Evolutionary conservation across 2,797 vertebrate genomes (phyloP), one percentile per base, ranked within the genome.

Genomic region (Perodicticus potto): DNA sequence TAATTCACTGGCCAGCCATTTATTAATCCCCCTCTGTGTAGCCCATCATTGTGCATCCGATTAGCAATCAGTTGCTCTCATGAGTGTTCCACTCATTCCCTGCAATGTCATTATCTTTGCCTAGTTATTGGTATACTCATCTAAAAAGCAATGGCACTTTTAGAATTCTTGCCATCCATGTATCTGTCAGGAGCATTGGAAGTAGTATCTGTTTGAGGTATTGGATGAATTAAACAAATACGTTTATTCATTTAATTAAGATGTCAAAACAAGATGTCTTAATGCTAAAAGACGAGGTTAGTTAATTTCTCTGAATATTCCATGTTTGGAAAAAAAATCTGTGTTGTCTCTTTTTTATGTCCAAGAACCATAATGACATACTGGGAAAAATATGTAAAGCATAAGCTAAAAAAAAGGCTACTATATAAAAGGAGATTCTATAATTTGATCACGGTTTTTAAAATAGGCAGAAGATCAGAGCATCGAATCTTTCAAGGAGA

Each of bases 371-470:
- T 72, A 72, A 93, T 40, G 32, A 49, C 63, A 61, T 69, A 80
- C n/a, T 49, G 27, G 20, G 70, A 81, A 84, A 96, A 86, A 55
- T 57, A 86, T n/a, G 59, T 13, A 32, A 91, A 91, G 78, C 74
- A 14, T 65, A 40, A 16, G 22, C 59, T 93, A 55, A 27, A 57
- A n/a, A 89, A 86, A 93, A 77, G 77, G 55, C 43, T 77, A 63
- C 61, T 70, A 34, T 93, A n/a, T 57, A 45, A 12, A 69, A 17
- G 13, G 19, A 63, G 8, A 55, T 43, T 86, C 53, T 83, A 34
- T 81, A 37, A 95, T 72, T 80, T 69, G 67, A 87, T 8, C 2
- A 16, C 49, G 61, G 9, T 55, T 93, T 20, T 40, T 65, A 74
- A 91, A 70, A 77, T 20, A 88, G 57, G 23, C 65, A 80, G 61